phyloP scores from a whole-genome alignment of 2,888 invertebrate genomes.

The Argyra leucocephala region DNA sequence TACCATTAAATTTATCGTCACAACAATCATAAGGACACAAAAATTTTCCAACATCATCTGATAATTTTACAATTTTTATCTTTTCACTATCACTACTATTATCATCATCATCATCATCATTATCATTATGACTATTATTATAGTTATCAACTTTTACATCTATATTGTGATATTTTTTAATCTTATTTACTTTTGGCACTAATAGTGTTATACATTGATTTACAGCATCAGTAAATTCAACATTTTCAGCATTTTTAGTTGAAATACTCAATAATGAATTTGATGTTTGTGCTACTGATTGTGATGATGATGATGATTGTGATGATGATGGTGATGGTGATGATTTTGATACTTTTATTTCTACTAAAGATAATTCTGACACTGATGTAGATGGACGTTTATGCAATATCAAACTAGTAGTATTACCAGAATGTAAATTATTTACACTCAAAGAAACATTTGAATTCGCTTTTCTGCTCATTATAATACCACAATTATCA shows the following conservation, averaged over 20 bases:
- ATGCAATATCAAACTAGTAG: background rate
- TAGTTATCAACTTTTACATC: background rate
- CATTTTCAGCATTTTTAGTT: constrained; percentile 13
- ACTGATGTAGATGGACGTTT: constrained; percentile 9
- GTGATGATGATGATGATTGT: too few species aligned
- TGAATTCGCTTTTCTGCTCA: background rate
- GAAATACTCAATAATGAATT: constrained; percentile 12
- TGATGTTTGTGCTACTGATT: background rate
- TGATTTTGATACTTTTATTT: background rate
- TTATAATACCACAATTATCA: background rate
- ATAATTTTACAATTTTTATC: constrained; percentile 12
- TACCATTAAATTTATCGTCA: constrained; percentile 23
- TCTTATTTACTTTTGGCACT: constrained; percentile 1
- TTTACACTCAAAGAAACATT: background rate
- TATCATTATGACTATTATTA: background rate
- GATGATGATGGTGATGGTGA: background rate
- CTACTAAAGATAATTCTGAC: background rate
- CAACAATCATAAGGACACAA: constrained; percentile 24
- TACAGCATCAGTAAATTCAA: background rate
- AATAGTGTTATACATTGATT: background rate
- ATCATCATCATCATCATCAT: background rate
- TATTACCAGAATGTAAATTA: background rate
- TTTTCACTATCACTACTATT: background rate
- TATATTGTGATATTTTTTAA: background rate
- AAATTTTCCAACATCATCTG: constrained; percentile 16